These are phyloP conservation scores for Noctuana brunneofusca DNA, from an alignment of 2,888 invertebrate genomes.

Conservation along the genomic window DNA sequence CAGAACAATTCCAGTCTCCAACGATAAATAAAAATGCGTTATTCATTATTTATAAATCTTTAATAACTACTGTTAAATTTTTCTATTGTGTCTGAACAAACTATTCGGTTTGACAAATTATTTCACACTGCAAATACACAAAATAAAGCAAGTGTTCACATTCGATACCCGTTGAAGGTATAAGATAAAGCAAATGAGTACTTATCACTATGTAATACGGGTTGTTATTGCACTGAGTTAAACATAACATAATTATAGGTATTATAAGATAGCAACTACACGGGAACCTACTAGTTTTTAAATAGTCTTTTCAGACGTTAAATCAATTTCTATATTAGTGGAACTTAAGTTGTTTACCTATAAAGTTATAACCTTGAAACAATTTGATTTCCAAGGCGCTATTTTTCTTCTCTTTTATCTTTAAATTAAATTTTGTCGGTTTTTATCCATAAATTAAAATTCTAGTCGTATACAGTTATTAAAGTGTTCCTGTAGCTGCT, in stretches of 20 bases:
- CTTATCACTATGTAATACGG: slow-evolving; percentile 29
- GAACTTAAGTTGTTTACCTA: too few species aligned
- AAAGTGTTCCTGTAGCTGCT: slow-evolving; percentile 27
- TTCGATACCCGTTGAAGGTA: background rate
- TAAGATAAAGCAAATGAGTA: slow-evolving; percentile 20
- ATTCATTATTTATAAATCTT: slow-evolving; percentile 28
- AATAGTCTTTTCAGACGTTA: background rate
- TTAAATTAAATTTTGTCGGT: too few species aligned
- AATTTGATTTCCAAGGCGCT: too few species aligned
- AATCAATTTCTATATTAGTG: too few species aligned
- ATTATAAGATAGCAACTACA: slow-evolving; percentile 9
- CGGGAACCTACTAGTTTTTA: background rate
- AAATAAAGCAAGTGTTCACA: slow-evolving; percentile 10
- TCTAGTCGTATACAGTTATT: too few species aligned
- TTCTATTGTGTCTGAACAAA: slow-evolving; percentile 27
- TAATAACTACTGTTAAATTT: slow-evolving; percentile 33
- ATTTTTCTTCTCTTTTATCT: too few species aligned
- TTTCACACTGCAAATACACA: slow-evolving; percentile 32
- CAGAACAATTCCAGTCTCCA: too few species aligned
- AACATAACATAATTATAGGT: slow-evolving; percentile 7
- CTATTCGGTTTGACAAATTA: slow-evolving; percentile 22
- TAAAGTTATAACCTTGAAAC: too few species aligned
- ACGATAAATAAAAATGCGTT: slow-evolving; percentile 9
- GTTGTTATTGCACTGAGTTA: slow-evolving; percentile 29
- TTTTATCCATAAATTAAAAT: too few species aligned